Conservation (phyloP, 2,113 vertebrate genomes). For the Myotis brandtii region DNA sequence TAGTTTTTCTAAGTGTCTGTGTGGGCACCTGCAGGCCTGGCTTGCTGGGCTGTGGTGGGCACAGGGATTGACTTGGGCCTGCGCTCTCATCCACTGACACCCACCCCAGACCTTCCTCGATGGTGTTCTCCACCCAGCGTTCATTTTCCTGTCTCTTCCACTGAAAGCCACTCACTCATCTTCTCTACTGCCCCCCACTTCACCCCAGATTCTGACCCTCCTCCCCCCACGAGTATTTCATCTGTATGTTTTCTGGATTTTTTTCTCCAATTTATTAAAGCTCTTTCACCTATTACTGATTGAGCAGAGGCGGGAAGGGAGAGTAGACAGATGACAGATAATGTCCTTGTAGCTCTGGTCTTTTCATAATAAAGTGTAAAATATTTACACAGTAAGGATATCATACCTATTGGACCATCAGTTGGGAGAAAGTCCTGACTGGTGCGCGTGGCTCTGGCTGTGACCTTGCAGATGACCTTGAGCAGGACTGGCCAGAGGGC, state of each 20-base stretch:
- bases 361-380: slow-evolving; percentile 58
- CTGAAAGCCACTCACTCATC: not conserved
- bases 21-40: not conserved
- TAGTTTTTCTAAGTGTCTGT: not conserved
- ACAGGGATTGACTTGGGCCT: not conserved
- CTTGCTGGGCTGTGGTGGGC: not conserved
- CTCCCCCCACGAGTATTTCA: not conserved
- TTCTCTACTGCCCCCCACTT: not conserved
- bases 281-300: not conserved
- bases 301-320: not conserved
- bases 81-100: not conserved
- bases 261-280: not conserved
- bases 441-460: not conserved
- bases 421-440: not conserved
- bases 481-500: not conserved
- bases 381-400: slow-evolving; percentile 56
- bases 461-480: not conserved
- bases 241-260: not conserved
- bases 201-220: too few relatives aligned
- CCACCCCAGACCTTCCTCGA: not conserved
- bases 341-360: not conserved
- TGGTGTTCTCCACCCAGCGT: not conserved
- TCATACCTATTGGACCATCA: not conserved
- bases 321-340: not conserved
- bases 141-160: not conserved